A percentile compares a stretch with the other conserved stretches of the same genome.
Evolutionary conservation across 2,888 invertebrate species (phyloP).

Genomic region (Branchellion lobata): DNA sequence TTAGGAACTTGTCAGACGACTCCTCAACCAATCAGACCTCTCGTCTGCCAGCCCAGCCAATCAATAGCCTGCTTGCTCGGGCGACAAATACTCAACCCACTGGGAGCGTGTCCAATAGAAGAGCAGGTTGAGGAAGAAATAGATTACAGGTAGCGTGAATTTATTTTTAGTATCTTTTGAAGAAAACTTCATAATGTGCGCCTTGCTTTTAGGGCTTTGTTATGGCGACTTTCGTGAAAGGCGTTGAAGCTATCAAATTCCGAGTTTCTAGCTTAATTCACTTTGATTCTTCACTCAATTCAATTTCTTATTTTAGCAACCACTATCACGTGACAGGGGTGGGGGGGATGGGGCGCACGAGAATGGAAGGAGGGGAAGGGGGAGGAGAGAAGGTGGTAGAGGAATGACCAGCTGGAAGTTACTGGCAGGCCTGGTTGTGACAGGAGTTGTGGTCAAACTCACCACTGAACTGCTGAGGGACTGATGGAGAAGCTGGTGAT

Average conservation of each 20-base stretch:
- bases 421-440: background rate
- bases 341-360: background rate
- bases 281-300: too few relatives aligned
- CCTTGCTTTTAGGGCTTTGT: too few relatives aligned
- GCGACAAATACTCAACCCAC: background rate
- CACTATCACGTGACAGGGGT: background rate
- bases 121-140: background rate
- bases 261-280: too few relatives aligned
- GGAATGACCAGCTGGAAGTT: background rate
- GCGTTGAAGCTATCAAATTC: background rate
- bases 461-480: background rate
- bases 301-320: too few relatives aligned
- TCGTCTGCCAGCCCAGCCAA: background rate
- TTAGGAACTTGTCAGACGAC: too few relatives aligned
- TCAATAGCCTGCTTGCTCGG: background rate
- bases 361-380: constrained; percentile 1
- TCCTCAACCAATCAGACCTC: background rate
- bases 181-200: too few relatives aligned
- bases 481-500: too few relatives aligned
- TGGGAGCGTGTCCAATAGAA: background rate
- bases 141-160: background rate
- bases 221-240: background rate
- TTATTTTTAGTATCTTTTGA: too few relatives aligned
- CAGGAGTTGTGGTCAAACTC: background rate
- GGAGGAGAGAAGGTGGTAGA: background rate